Base-by-base conservation (phyloP, 2,888 invertebrate genomes). In the Imbricaverruca yamaguchii region DNA sequence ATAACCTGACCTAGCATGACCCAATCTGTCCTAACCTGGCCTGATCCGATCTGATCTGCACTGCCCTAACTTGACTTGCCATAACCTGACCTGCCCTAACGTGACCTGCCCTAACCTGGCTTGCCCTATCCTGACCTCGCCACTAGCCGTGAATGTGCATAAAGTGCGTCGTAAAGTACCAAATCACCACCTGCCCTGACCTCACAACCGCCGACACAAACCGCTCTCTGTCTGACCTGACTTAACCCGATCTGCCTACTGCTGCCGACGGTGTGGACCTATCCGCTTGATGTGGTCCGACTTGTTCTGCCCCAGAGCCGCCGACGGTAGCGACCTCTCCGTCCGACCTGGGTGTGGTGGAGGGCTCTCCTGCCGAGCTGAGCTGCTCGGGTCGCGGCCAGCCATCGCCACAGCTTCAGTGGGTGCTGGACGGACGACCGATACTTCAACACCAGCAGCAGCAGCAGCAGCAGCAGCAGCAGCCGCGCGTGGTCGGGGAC, bases 341-440 rank as follows among this genome's bases (percentile, higher is more conserved):
- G 39, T 55, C 59, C 61, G 57, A 25, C 25, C 55, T 77, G 77
- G 18, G 56, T 1, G 78, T 69, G 53, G 21, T 25, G 0, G 74
- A 80, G 77, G 86, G 86, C 82, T 87, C 89, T 6, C 86, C 88
- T 12, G 89, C 89, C 12, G 89, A 89, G 80, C 84, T 91, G 81
- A 88, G 89, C 87, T 92, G 87, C 88, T 89, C 15, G 86, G 90
- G 91, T 65, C 89, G 89, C 13, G 96, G 95, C 0, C 90, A 91
- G 80, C 95, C 96, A 0, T 88, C 90, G 67, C 96, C 96, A 0
- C 88, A 89, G 9, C 90, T 95, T 59, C 91, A 92, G 83, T 97
- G 96, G 96, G 89, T 95, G 82, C 91, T 95, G 81, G 96, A 96
- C 86, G 94, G 95, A 0, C 91, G 92, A 83, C 90, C 91, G 4